phyloP scores from a whole-genome alignment of 2,113 vertebrate species.

The Mesocricetus auratus region DNA sequence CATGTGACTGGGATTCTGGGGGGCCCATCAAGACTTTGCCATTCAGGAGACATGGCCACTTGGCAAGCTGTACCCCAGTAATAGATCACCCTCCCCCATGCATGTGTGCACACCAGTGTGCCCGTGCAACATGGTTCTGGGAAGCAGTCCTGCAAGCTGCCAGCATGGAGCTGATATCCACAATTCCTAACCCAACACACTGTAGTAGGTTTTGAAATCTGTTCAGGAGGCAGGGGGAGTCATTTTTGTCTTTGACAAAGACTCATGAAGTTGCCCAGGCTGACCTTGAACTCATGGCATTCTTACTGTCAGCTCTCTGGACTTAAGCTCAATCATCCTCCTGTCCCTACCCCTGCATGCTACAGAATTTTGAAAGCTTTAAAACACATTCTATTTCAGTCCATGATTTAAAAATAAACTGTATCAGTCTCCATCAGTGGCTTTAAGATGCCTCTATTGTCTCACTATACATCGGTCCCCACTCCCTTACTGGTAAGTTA shows the following conservation, averaged over 20 bases:
- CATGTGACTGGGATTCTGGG: not conserved
- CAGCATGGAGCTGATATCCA: fast-evolving
- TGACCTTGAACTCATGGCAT: not conserved
- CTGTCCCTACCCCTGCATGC: not conserved
- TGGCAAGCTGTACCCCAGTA: fast-evolving
- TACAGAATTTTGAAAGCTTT: not conserved
- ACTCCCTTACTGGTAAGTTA: not conserved
- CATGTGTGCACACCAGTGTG: not conserved
- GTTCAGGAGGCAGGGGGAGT: not conserved
- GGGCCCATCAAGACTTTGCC: not conserved
- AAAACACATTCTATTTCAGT: not conserved
- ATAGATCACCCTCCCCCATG: fast-evolving
- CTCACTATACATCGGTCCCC: not conserved
- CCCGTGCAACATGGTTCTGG: fast-evolving
- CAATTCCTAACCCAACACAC: not conserved
- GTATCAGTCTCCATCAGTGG: not conserved
- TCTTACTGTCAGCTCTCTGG: not conserved
- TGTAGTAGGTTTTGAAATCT: not conserved
- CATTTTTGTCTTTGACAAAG: not conserved
- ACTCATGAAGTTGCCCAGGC: not conserved
- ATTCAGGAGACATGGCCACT: not conserved
- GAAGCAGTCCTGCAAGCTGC: not conserved
- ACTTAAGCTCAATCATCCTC: too few relatives aligned
- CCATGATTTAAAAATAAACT: not conserved
- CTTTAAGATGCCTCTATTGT: not conserved